A percentile compares a stretch with the other conserved stretches of the same genome.
phyloP scores from a whole-genome alignment of 2,113 vertebrate genomes.

The Ceyx margarethae region DNA sequence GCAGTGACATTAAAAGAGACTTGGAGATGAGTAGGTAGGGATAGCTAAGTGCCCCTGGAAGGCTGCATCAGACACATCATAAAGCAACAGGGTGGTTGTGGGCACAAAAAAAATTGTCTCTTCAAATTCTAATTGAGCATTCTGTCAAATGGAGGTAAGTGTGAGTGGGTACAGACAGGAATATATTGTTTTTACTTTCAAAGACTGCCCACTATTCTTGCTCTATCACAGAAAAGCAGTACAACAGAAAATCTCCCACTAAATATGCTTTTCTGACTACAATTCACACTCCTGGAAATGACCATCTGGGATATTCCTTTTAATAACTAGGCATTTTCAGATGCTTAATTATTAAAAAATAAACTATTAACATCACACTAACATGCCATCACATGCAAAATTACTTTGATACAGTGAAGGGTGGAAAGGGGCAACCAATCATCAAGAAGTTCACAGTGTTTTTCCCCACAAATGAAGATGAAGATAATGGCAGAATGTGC shows the following conservation, averaged over 20 bases:
- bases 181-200: not conserved
- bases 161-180: not conserved
- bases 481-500: conserved; percentile 64
- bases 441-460: not conserved
- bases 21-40: not conserved
- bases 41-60: not conserved
- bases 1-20: not conserved
- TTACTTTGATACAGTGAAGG: not conserved
- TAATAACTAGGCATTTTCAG: not conserved
- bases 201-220: not conserved
- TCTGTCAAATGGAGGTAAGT: not conserved
- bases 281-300: not conserved
- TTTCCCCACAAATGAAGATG: conserved; percentile 58
- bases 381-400: not conserved
- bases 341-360: not conserved
- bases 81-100: not conserved
- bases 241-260: not conserved
- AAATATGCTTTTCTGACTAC: not conserved
- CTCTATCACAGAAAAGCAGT: not conserved
- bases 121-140: not conserved
- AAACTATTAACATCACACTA: not conserved
- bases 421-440: not conserved
- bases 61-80: fast-evolving
- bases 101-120: not conserved
- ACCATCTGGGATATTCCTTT: not conserved